Evolutionary conservation across 2,797 vertebrate genomes (phyloP).

Genomic region (Mormyrops boulengeri): DNA sequence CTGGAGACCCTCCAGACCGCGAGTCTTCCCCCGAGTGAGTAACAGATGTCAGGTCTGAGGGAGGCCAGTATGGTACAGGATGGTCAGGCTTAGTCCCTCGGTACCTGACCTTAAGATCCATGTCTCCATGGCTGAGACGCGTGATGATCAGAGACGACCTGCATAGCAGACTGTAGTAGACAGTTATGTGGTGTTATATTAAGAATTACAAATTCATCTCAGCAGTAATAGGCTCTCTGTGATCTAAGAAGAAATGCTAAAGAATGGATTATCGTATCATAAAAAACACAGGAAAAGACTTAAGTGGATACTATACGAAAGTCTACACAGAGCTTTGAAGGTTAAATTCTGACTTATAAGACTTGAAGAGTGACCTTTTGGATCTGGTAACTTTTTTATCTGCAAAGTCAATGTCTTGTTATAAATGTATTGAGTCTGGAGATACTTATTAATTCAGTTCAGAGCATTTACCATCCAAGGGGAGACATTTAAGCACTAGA

Average conservation of each 20-base stretch:
- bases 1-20: not conserved
- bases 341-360: not conserved
- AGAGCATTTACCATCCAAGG: not conserved
- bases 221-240: not conserved
- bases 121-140: not conserved
- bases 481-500: not conserved
- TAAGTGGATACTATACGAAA: not conserved
- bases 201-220: not conserved
- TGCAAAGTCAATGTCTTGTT: not conserved
- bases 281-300: not conserved
- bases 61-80: not conserved
- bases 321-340: not conserved
- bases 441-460: not conserved
- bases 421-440: not conserved
- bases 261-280: not conserved
- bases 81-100: not conserved
- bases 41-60: constrained; percentile 1
- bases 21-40: constrained; percentile 4
- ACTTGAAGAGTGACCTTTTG: not conserved
- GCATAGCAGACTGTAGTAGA: not conserved
- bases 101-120: not conserved
- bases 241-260: not conserved
- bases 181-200: not conserved
- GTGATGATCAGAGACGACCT: not conserved
- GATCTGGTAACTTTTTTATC: not conserved